A percentile compares a stretch with the other conserved stretches of the same genome.
Conservation (phyloP, 2,797 vertebrate genomes). For the Petrocephalus sullivani region DNA sequence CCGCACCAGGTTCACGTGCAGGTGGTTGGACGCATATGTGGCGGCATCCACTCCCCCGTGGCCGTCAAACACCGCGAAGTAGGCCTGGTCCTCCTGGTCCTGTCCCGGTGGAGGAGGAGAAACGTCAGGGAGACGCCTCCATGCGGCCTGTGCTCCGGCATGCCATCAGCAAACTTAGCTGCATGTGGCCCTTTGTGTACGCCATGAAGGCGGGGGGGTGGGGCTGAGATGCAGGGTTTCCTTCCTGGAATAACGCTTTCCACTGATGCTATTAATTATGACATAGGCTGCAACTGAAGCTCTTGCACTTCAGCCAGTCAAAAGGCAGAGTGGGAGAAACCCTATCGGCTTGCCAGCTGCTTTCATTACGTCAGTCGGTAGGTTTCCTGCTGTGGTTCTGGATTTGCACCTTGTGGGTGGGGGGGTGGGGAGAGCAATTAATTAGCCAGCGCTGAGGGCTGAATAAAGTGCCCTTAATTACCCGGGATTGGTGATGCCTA, state of each 20-base stretch:
- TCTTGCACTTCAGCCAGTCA: neutral
- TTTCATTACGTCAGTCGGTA: constrained; percentile 13
- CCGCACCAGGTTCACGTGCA: constrained; percentile 86
- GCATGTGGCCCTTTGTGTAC: neutral
- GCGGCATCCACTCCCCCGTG: constrained; percentile 95
- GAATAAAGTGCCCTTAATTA: constrained; percentile 21
- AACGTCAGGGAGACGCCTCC: neutral
- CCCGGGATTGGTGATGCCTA: neutral
- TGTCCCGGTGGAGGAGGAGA: constrained; percentile 42
- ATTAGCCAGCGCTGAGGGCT: constrained; percentile 18
- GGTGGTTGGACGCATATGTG: constrained; percentile 90
- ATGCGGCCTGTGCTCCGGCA: neutral
- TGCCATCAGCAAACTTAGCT: too few relatives aligned
- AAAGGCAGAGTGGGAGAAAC: constrained; percentile 1
- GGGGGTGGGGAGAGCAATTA: constrained; percentile 6
- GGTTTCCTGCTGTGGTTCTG: constrained; percentile 20
- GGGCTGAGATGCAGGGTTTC: neutral
- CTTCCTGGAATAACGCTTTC: constrained; percentile 18
- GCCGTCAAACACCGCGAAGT: constrained; percentile 93
- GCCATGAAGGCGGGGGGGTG: neutral
- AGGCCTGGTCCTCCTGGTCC: constrained; percentile 98
- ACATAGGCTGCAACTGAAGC: constrained; percentile 23
- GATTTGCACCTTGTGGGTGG: neutral
- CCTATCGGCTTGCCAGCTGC: constrained; percentile 22
- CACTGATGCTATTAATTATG: constrained; percentile 31